phyloP scores from a whole-genome alignment of 92 coral and sea anemone species.

The Pocillopora meandrina region DNA sequence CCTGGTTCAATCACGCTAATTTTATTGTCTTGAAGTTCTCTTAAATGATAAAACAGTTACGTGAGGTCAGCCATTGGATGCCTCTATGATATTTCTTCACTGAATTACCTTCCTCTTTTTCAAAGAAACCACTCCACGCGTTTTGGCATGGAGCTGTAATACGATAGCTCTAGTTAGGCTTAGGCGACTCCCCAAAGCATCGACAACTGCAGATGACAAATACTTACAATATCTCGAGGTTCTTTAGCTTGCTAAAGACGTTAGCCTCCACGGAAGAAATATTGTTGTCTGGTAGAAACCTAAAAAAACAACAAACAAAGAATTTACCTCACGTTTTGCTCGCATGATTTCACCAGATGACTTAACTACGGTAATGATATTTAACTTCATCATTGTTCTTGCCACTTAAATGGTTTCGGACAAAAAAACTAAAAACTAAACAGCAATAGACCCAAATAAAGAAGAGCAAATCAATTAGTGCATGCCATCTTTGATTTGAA shows the following conservation, averaged over 20 bases:
- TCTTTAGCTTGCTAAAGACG: conserved; percentile 23
- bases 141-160: no score
- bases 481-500: not conserved
- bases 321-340: not conserved
- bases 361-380: no score
- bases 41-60: conserved; percentile 5
- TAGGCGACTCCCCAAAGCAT: no score
- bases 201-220: not conserved
- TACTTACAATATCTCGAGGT: conserved; percentile 34
- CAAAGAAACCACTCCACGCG: no score
- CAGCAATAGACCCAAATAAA: no score
- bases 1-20: conserved; percentile 77
- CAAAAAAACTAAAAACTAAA: no score
- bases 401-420: no score
- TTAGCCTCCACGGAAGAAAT: conserved; percentile 25
- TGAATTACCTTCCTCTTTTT: no score
- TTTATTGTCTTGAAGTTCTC: conserved; percentile 66
- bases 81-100: not conserved
- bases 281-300: conserved; percentile 22
- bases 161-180: not conserved
- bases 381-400: no score
- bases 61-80: not conserved
- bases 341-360: no score
- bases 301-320: not conserved
- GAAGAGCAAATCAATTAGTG: not conserved